Evolutionary conservation across 92 coral and sea anemone genomes (phyloP).

Genomic region (Metridium senile): DNA sequence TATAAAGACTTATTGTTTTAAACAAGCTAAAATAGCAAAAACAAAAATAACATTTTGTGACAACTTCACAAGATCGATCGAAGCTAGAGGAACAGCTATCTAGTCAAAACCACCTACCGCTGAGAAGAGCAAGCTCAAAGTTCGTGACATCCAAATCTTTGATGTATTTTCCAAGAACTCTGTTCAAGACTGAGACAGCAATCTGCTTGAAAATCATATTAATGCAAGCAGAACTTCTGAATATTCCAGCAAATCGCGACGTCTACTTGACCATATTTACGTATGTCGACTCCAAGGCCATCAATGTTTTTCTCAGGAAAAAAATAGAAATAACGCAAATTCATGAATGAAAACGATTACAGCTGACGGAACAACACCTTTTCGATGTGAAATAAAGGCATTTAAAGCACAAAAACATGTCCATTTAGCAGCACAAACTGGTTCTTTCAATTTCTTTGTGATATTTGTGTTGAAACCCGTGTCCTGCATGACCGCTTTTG

Average conservation of each 20-base stretch:
- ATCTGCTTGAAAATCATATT: conserved; percentile 72
- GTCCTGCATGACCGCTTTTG: background rate
- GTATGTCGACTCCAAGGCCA: background rate
- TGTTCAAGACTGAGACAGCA: conserved; percentile 79
- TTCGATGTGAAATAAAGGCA: background rate
- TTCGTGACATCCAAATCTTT: conserved; percentile 83
- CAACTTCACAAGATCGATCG: too few species aligned
- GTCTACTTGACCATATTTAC: background rate
- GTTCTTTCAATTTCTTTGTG: background rate
- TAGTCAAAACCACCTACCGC: too few species aligned
- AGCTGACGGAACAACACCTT: background rate
- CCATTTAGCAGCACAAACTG: background rate
- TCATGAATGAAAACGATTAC: too few species aligned
- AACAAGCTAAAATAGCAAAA: too few species aligned
- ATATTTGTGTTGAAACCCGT: background rate
- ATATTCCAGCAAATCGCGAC: too few species aligned
- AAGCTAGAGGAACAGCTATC: too few species aligned
- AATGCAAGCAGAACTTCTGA: background rate
- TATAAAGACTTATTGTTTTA: too few species aligned
- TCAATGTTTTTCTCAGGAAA: background rate
- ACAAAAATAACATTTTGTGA: too few species aligned
- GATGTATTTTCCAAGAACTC: conserved; percentile 89
- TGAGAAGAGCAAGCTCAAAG: conserved; percentile 72
- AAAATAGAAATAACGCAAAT: too few species aligned
- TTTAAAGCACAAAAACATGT: background rate